Base-by-base conservation (phyloP, 2,888 invertebrate genomes). In the Lasioglossum villosulum region DNA sequence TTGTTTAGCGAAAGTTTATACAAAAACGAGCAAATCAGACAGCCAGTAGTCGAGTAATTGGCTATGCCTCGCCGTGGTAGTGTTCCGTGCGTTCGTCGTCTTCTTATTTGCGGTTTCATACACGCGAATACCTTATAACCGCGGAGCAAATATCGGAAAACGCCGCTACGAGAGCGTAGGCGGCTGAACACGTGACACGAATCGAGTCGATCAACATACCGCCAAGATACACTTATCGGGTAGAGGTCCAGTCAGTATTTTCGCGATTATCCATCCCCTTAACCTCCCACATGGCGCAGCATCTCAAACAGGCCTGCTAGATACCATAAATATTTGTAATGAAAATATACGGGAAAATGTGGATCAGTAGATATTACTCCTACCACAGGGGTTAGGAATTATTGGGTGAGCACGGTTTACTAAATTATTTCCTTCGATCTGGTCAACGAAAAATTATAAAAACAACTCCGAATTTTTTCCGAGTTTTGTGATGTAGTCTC, bases 1-100 rank as follows among this genome's bases (percentile, higher is more conserved):
- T 88, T 87, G 87, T 87, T 87, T 82, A 76, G 78, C 59, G 59
- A 66, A 73, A 87, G 83, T 87, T 83, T 66, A 45, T 78, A 75
- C 72, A 82, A 86, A 86, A 84, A 86, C 75, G 76, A 76, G 42
- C 16, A 66, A 27, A 27, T 12, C 27, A 52, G 70, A 72, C 30
- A 16, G 30, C 39, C 70, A 73, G 66, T 66, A 66, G 68, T 37
- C 37, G 37, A 37, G 81, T 85, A 87, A 87, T 83, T 85, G 83
- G 81, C 80, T 71, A 63, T 63, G 81, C 72, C 83, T 76, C 72
- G 16, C 59, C 30, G 66, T 6, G 4, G 19, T 10, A 72, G 71
- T 80, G 74, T 80, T 76, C 80, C 80, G 75, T 76, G 79, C 68
- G 78, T 77, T 75, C 75, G 56, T 80, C 84, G 16, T 70, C 77